Base-by-base conservation (phyloP, 2,113 vertebrate species). In the Pelecanus crispus region DNA sequence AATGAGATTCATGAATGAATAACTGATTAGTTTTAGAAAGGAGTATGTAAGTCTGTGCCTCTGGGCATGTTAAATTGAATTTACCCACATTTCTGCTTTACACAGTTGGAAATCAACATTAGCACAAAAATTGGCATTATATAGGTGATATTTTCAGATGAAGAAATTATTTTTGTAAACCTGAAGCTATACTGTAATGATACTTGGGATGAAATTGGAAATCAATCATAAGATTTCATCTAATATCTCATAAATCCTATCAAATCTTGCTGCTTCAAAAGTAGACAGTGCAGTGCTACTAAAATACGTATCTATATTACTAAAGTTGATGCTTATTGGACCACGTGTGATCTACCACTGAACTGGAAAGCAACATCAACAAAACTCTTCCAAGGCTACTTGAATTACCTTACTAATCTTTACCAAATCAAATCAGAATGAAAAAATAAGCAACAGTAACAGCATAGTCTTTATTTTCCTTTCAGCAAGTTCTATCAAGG, bases 51-150 rank as follows among this genome's bases (percentile, higher is more conserved):
- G 44, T 45, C 83, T 89, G 17, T 79, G 91, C 91, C 92, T 94
- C 86, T 81, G 70, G 92, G 77, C 83, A 91, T 36, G 62, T 86
- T 92, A 96, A 95, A 95, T 94, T 94, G 73, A 94, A 97, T 94
- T 94, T 96, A 94, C 65, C 91, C 81, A 72, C 22, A 72, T 18
- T 89, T 91, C 77, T 82, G 56, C 58, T 62, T 92, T 81, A 74
- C 52, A 50, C 75, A 90, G 82, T 28, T 79, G 61, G 80, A 92
- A 95, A 79, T 91, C 53, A 65, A 91, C 66, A 65, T 88, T 91
- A 94, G 56, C 80, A 85, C 52, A 81, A 79, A 86, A 88, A 59
- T 7, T 68, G 52, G n/a, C 56, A 89, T 84, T 94, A 72, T 81
- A 65, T 32, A 75, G 62, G 56, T 18, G 36, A 21, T 62, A 86